A percentile compares a stretch with the other conserved stretches of the same genome.
These are phyloP conservation scores for Pluvianellus socialis DNA, from an alignment of 2,113 vertebrate genomes.

Conservation along the genomic window DNA sequence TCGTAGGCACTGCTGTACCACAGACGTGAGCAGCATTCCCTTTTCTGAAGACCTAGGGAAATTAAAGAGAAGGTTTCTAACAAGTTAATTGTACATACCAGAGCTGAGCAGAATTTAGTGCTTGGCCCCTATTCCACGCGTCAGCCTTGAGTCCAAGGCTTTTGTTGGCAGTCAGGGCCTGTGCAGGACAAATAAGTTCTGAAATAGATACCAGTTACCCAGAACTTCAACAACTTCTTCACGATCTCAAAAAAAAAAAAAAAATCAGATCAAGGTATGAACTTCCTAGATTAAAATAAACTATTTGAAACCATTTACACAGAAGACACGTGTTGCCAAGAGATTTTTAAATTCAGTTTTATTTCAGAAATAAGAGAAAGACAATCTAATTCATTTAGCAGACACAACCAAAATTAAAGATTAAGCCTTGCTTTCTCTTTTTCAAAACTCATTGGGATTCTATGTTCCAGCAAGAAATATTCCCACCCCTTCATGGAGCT, in stretches of 20 bases:
- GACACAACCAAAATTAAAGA: neutral
- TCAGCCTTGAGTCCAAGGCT: neutral
- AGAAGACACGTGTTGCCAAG: neutral
- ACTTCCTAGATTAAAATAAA: neutral
- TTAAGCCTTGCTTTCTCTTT: neutral
- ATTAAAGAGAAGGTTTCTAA: neutral
- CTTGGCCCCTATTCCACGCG: neutral
- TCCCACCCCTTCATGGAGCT: neutral
- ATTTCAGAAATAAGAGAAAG: constrained; percentile 21
- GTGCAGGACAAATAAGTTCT: neutral
- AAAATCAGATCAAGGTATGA: neutral
- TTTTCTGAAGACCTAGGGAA: neutral
- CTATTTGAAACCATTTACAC: neutral
- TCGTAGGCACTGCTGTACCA: no score
- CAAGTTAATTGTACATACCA: neutral
- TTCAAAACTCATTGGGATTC: neutral
- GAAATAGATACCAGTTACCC: neutral
- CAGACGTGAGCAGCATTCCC: neutral
- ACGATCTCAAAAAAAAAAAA: neutral
- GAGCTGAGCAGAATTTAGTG: neutral
- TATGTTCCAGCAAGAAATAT: neutral
- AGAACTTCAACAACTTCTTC: neutral
- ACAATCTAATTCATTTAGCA: neutral
- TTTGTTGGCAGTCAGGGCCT: no score
- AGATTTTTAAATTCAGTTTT: neutral